Conservation (phyloP, 1,140 invertebrate species). For the Drosophila kepulauana region DNA sequence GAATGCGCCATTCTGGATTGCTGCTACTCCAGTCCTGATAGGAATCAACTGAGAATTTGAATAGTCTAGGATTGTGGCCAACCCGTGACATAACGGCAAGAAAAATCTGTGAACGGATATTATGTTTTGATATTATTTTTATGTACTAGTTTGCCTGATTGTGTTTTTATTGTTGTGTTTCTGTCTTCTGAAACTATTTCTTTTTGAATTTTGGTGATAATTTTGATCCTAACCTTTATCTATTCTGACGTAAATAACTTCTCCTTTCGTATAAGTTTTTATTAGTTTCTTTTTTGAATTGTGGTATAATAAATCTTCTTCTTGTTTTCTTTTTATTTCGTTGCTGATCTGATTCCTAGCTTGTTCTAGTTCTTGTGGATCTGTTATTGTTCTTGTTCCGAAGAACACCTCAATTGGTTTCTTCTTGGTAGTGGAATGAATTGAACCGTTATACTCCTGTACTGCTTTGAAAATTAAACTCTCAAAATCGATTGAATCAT, state of each 20-base stretch:
- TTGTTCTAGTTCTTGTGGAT: neutral
- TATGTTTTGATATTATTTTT: no score
- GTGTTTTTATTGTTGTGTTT: no score
- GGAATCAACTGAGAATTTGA: no score
- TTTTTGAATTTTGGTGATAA: no score
- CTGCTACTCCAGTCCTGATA: no score
- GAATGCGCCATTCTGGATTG: no score
- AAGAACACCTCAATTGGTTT: neutral
- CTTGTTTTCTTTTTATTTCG: conserved; percentile 5
- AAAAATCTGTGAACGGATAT: no score
- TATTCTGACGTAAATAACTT: conserved; percentile 1
- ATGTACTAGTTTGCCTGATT: no score
- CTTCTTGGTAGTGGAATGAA: neutral
- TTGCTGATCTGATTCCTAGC: neutral
- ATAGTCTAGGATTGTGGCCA: no score
- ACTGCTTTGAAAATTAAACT: conserved; percentile 2
- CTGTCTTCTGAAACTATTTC: no score
- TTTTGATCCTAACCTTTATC: conserved; percentile 4
- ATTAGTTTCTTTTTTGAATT: conserved; percentile 4
- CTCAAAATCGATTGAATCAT: conserved; percentile 4
- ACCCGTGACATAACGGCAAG: no score
- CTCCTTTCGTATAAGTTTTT: neutral
- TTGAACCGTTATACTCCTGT: neutral
- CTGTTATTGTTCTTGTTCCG: neutral
- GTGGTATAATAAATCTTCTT: neutral